Evolutionary conservation across 2,888 invertebrate genomes (phyloP).

Genomic region (Heliconius aoede): DNA sequence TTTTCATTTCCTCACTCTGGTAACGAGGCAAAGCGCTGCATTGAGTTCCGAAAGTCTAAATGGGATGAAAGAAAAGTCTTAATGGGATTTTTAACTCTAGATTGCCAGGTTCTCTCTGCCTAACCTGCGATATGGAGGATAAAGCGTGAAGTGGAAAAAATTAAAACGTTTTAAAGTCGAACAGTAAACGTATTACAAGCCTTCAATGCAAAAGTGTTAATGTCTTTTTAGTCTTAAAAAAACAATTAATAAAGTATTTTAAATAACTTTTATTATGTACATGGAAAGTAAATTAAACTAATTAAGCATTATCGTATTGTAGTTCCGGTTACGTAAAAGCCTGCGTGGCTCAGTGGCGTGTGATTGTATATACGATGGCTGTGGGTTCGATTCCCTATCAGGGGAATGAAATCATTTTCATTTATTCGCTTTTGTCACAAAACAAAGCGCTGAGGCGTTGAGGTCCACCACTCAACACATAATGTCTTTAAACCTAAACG

Average conservation of each 20-base stretch:
- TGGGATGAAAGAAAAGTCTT: background rate
- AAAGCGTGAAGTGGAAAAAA: background rate
- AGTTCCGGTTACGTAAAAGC: background rate
- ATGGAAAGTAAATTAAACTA: constrained; percentile 6
- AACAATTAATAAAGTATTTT: background rate
- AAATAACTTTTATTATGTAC: constrained; percentile 10
- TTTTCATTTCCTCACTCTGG: no score
- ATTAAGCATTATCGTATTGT: background rate
- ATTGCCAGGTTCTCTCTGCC: background rate
- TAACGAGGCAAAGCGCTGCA: no score
- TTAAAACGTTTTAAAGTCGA: no score
- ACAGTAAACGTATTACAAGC: background rate
- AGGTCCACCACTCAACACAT: background rate
- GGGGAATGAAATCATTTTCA: background rate
- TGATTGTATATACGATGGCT: no score
- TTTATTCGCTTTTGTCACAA: background rate
- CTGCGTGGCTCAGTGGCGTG: background rate
- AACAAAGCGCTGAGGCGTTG: background rate
- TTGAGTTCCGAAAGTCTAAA: no score
- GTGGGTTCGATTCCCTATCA: background rate
- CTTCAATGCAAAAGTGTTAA: background rate
- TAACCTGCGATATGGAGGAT: background rate
- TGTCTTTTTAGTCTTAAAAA: background rate
- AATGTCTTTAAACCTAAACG: no score
- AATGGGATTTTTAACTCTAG: background rate